Conservation (phyloP, 1,140 invertebrate species). For the Nilaparvata lugens region DNA sequence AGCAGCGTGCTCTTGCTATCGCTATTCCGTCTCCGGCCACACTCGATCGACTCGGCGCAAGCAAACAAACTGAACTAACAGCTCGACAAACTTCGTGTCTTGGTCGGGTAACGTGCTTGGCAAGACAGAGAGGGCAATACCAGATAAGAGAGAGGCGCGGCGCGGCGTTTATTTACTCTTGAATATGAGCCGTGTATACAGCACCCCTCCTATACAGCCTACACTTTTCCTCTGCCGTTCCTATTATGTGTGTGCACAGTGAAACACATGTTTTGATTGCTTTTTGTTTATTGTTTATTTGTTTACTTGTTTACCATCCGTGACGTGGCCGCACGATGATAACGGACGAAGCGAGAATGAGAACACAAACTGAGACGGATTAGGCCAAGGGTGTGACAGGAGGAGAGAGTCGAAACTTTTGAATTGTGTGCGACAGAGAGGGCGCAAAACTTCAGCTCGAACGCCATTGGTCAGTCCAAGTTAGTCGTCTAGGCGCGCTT, state of each 20-base stretch:
- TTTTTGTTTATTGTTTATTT: slow-evolving; percentile 30
- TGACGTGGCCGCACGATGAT: slow-evolving; percentile 24
- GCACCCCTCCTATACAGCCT: slow-evolving; percentile 19
- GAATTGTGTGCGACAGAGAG: too few relatives aligned
- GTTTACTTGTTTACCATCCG: slow-evolving; percentile 25
- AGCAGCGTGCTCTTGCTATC: not conserved
- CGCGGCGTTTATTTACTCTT: slow-evolving; percentile 29
- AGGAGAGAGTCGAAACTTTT: too few relatives aligned
- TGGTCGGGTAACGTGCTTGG: not conserved
- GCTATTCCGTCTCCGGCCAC: not conserved
- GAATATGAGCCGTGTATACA: slow-evolving; percentile 28
- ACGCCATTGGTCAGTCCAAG: too few relatives aligned
- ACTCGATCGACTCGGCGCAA: not conserved
- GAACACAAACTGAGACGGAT: not conserved
- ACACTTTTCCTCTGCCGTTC: too few relatives aligned
- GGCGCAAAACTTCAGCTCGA: too few relatives aligned
- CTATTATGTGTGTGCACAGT: slow-evolving; percentile 3
- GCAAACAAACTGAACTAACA: too few relatives aligned
- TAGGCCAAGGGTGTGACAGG: too few relatives aligned
- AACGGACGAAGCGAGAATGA: slow-evolving; percentile 10
- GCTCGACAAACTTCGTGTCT: too few relatives aligned
- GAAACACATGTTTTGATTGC: slow-evolving; percentile 31
- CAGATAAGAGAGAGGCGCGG: slow-evolving; percentile 4
- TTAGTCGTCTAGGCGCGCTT: too few relatives aligned
- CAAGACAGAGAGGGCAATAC: slow-evolving; percentile 1